These are phyloP conservation scores for Sinocyclocheilus rhinocerous DNA, from an alignment of 2,113 vertebrate species.

Conservation along the genomic window DNA sequence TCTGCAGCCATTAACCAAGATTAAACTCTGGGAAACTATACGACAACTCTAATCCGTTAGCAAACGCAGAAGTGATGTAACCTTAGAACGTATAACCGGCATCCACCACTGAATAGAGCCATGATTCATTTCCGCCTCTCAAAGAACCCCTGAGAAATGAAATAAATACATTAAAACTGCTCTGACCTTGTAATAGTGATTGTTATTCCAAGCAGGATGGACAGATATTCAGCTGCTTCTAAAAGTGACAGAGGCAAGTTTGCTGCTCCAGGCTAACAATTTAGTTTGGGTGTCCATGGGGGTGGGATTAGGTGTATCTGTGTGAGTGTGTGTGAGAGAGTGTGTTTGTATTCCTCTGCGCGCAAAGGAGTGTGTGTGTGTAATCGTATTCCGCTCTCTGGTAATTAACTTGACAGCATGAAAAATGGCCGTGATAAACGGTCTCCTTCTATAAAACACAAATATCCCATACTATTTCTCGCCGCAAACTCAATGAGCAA, in stretches of 20 bases:
- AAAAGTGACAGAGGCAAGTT: constrained; percentile 66
- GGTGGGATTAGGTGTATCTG: constrained; percentile 59
- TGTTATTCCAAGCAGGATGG: constrained; percentile 60
- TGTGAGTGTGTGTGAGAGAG: constrained; percentile 49
- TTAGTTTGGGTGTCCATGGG: constrained; percentile 60
- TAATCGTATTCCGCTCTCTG: constrained; percentile 78
- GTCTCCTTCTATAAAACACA: constrained; percentile 76
- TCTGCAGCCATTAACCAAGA: constrained; percentile 31
- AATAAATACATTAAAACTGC: constrained; percentile 57
- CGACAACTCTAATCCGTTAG: constrained; percentile 13
- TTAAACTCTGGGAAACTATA: background rate
- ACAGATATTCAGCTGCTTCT: constrained; percentile 63
- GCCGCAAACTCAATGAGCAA: constrained; percentile 61
- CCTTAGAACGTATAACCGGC: constrained; percentile 28
- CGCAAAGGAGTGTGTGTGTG: constrained; percentile 47
- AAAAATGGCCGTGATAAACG: constrained; percentile 80
- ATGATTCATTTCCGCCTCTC: constrained; percentile 50
- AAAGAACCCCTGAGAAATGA: constrained; percentile 42
- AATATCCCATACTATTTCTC: constrained; percentile 71
- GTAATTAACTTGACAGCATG: constrained; percentile 83
- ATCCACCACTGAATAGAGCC: constrained; percentile 28
- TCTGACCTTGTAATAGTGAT: constrained; percentile 65
- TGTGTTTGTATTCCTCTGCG: constrained; percentile 39
- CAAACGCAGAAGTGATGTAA: constrained; percentile 34
- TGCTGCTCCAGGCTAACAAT: constrained; percentile 64